Conservation (phyloP, 1,140 invertebrate species). For the Asbolus verrucosus region DNA sequence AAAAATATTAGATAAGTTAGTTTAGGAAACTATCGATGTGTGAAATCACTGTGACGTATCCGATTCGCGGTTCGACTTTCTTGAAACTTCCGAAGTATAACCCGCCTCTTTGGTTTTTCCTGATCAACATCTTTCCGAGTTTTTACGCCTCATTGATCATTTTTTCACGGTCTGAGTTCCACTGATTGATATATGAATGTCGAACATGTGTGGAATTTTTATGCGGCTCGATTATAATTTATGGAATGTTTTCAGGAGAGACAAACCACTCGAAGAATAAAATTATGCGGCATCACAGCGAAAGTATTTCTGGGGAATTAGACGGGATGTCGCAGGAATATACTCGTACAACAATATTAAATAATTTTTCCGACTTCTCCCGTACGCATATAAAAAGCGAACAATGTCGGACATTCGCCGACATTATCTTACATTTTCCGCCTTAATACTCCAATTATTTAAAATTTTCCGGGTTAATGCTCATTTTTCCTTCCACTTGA, state of each 20-base stretch:
- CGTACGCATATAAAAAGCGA: background rate
- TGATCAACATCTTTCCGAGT: background rate
- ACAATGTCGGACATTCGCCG: background rate
- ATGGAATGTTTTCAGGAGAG: no score
- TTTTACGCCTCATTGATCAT: background rate
- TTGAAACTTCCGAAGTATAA: no score
- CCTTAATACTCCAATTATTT: conserved; percentile 37
- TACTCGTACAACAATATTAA: no score
- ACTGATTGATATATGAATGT: background rate
- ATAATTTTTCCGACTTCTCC: background rate
- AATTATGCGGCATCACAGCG: no score
- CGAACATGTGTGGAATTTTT: background rate
- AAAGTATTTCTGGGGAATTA: no score
- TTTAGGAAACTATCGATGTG: background rate
- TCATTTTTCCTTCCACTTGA: conserved; percentile 32
- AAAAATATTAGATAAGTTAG: background rate
- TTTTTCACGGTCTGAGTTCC: background rate
- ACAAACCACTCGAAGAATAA: no score
- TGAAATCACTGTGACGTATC: background rate
- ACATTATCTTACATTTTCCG: conserved; percentile 35
- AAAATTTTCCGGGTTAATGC: conserved; percentile 39
- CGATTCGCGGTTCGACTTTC: no score
- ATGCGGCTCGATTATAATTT: no score
- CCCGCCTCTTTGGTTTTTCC: no score
- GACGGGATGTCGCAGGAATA: no score